Percentiles rank a stretch among this genome's conserved stretches.
phyloP scores from a whole-genome alignment of 1,140 invertebrate species.

The Mylabris phalerata region DNA sequence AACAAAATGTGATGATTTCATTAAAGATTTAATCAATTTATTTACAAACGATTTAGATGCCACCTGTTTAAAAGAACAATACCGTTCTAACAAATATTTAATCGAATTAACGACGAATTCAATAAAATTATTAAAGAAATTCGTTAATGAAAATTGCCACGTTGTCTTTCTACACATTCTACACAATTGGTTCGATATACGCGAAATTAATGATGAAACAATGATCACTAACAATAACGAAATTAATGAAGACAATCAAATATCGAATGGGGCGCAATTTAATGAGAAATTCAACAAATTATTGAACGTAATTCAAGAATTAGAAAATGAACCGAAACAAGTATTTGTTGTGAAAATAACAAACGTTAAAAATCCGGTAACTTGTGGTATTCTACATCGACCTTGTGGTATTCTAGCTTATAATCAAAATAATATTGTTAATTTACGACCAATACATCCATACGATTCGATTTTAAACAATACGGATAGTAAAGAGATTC shows the following conservation, averaged over 20 bases:
- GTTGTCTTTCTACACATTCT: slow-evolving; percentile 35
- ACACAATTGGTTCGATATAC: slow-evolving; percentile 37
- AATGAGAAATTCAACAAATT: slow-evolving; percentile 12
- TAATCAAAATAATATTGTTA: slow-evolving; percentile 33
- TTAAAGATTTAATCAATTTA: slow-evolving; percentile 30
- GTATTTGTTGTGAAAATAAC: slow-evolving; percentile 30
- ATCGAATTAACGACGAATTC: slow-evolving; percentile 29
- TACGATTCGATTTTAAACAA: slow-evolving; percentile 15
- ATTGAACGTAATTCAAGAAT: slow-evolving; percentile 1
- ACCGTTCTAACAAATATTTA: slow-evolving; percentile 32
- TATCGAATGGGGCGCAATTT: slow-evolving; percentile 6
- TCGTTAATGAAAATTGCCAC: slow-evolving; percentile 34
- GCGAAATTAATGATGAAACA: slow-evolving; percentile 16
- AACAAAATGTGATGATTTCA: slow-evolving; percentile 31
- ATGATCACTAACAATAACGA: not conserved
- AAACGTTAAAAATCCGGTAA: slow-evolving; percentile 29
- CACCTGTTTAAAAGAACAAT: slow-evolving; percentile 27
- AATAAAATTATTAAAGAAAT: slow-evolving; percentile 31
- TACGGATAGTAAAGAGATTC: slow-evolving; percentile 24
- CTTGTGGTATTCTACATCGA: slow-evolving; percentile 33
- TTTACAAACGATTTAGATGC: slow-evolving; percentile 16
- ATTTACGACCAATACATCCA: slow-evolving; percentile 23
- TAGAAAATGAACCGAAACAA: slow-evolving; percentile 19
- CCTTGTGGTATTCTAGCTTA: slow-evolving; percentile 28
- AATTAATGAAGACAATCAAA: slow-evolving; percentile 11